Base-by-base conservation (phyloP, 2,113 vertebrate genomes). In the Bettongia penicillata region DNA sequence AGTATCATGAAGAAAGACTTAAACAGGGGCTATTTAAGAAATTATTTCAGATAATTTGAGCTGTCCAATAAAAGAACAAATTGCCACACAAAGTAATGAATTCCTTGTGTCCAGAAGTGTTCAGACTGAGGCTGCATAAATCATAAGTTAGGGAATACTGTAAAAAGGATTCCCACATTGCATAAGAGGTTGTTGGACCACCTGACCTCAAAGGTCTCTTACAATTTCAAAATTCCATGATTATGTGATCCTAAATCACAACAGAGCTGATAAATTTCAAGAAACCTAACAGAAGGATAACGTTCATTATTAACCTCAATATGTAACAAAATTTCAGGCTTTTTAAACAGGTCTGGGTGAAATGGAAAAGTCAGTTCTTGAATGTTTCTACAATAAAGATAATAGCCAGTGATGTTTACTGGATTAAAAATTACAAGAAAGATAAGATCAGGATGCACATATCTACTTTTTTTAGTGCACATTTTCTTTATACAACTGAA, bases 331-430 rank as follows among this genome's bases (percentile, higher is more conserved):
- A n/a, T n/a, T 84, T 84, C n/a, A 77, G 68, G 68, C 37, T 77
- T n/a, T 84, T 91, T 48, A 77, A 68, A 19, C 51, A 93, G 28
- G 61, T 93, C 47, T 91, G 94, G 57, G 77, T 22, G 93, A 96
- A 96, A 0, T 37, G 90, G 89, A 53, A 25, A 25, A 91, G 25
- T 51, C 37, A 90, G 48, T 25, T n/a, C 31, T 68, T 31, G 8
- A 92, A 91, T 50, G 77, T 25, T 25, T 31, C 92, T 43, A 95
- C 61, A 93, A 11, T 97, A 48, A 68, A 68, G 23, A 55, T 96
- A 95, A 94, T 51, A 96, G 61, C 89, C 37, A 95, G 91, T 91
- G 97, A 96, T 97, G 97, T 95, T 97, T 97, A 97, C 95, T 97
- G 96, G 97, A 93, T 91, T 68, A 93, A 91, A 96, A 97, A 93